A percentile compares a stretch with the other conserved stretches of the same genome.
Conservation (phyloP, 2,797 vertebrate species). For the Scleropages formosus region DNA sequence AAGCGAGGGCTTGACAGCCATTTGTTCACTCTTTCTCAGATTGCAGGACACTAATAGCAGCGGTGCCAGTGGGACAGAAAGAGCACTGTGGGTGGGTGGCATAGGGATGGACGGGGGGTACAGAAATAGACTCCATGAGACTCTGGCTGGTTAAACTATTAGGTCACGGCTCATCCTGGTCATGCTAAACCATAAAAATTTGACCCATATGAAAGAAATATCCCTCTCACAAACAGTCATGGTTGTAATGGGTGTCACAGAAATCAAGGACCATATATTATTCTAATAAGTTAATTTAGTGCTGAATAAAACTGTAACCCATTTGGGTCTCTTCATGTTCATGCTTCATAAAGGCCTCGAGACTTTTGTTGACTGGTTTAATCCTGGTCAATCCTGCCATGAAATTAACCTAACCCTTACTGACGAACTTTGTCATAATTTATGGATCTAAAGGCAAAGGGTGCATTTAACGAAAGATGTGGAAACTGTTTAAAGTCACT, state of each 20-base stretch:
- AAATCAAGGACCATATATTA: too few relatives aligned
- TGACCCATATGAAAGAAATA: not conserved
- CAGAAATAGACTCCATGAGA: constrained; percentile 38
- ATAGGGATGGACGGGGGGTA: constrained; percentile 16
- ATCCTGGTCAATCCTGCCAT: not conserved
- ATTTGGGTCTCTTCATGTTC: too few relatives aligned
- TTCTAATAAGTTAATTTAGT: too few relatives aligned
- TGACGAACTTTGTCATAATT: too few relatives aligned
- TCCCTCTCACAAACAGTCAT: too few relatives aligned
- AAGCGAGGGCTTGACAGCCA: not conserved
- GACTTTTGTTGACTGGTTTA: not conserved
- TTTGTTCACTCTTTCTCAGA: constrained; percentile 32
- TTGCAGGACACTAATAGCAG: constrained; percentile 43
- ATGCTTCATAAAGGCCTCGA: not conserved
- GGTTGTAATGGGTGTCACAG: too few relatives aligned
- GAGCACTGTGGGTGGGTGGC: constrained; percentile 33
- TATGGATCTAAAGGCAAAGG: too few relatives aligned
- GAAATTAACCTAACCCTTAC: too few relatives aligned
- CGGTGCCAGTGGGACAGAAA: constrained; percentile 27
- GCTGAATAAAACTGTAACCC: too few relatives aligned
- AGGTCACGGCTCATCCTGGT: not conserved
- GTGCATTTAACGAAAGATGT: too few relatives aligned
- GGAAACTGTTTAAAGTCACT: too few relatives aligned
- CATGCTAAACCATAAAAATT: not conserved
- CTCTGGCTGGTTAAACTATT: constrained; percentile 21